phyloP scores from a whole-genome alignment of 2,797 vertebrate genomes.

The Argya squamiceps region DNA sequence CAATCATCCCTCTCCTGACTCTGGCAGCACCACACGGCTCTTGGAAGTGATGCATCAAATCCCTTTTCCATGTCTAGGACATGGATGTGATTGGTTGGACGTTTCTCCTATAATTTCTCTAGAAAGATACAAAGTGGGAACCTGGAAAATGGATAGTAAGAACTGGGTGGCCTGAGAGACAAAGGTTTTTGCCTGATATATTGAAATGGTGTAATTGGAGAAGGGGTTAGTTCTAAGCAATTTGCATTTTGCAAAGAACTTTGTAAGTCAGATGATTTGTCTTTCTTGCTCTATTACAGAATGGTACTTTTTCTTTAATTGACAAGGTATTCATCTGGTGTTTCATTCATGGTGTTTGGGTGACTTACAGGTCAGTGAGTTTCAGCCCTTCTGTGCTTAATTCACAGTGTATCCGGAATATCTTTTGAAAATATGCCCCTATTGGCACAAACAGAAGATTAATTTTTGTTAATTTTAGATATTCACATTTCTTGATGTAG shows the following conservation, averaged over 20 bases:
- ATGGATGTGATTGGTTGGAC: neutral
- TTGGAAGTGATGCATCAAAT: neutral
- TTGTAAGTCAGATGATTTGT: neutral
- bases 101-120: neutral
- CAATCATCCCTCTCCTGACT: rapidly evolving
- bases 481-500: neutral
- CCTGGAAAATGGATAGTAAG: neutral
- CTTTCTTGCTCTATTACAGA: neutral
- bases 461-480: neutral
- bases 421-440: neutral
- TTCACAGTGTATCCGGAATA: neutral
- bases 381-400: neutral
- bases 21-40: neutral
- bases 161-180: neutral
- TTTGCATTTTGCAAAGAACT: neutral
- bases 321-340: neutral
- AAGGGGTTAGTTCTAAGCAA: neutral
- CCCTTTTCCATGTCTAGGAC: neutral
- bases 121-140: neutral
- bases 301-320: neutral
- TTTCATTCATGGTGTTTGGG: neutral
- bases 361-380: neutral
- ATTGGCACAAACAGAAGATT: neutral
- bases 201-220: neutral
- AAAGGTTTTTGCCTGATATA: neutral